Base-by-base conservation (phyloP, 1,140 invertebrate species). In the Panagrolaimus sp. region DNA sequence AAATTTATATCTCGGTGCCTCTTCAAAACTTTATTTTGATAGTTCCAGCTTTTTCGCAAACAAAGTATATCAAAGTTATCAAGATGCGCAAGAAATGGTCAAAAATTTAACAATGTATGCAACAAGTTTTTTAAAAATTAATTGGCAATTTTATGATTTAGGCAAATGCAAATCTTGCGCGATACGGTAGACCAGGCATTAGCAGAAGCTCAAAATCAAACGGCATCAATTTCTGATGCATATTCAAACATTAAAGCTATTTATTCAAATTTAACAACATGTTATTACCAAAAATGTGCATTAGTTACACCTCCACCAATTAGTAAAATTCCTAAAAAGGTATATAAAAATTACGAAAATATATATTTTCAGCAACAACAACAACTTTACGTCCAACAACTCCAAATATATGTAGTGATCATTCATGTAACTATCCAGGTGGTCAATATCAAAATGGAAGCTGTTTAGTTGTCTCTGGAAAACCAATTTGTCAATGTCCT, bases 331-430 rank as follows among this genome's bases (percentile, higher is more conserved):
- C 21, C n/a, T n/a, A n/a, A 38, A 38, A 38, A 38, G 32, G 2
- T 38, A 4, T 38, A 4, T 38, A 38, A 4, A 38, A 38, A 38
- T 38, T 2, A 38, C 28, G 12, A 4, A 1, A 14, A 52, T 12
- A 1, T 1, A 47, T 52, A n/a, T 14, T 58, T 58, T 58, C 17
- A 58, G 52, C 52, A 8, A 58, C 52, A 17, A 21, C 52, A 58
- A 58, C 52, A n/a, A 58, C 52, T 8, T n/a, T n/a, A 26, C 15
- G 52, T 26, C 52, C 52, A 12, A 58, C 52, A 17, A 58, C 52
- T 21, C 17, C 21, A 0, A 28, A 21, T 4, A 21, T 21, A 4
- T 58, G 52, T 6, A 7, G 8, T 58, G 17, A 6, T 2, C 1
- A 14, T 21, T 12, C 21, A 10, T 58, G 52, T 58, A 14, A 24